Percentiles rank a stretch among this genome's conserved stretches.
Evolutionary conservation across 2,797 vertebrate species (phyloP).

Genomic region (Poeciliopsis presidionis): DNA sequence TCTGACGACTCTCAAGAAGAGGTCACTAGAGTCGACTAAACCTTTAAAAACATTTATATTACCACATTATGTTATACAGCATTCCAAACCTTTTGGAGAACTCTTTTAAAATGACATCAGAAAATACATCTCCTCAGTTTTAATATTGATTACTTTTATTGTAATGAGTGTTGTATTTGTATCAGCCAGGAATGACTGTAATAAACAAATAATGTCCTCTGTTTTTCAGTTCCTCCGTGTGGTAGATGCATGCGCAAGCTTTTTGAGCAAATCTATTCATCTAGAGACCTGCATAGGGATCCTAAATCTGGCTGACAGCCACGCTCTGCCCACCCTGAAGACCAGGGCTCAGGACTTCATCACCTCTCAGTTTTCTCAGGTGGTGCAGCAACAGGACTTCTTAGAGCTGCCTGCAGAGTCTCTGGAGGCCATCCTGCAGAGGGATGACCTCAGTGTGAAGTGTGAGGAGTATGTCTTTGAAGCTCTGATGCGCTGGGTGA

Average conservation of each 20-base stretch:
- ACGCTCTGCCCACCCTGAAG: constrained; percentile 84
- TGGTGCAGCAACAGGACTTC: constrained; percentile 88
- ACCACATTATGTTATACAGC: background rate
- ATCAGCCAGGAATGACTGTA: background rate
- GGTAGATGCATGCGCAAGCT: constrained; percentile 90
- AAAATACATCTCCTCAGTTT: background rate
- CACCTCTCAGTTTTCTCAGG: constrained; percentile 88
- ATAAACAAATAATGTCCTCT: constrained; percentile 1
- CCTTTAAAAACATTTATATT: background rate
- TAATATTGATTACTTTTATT: background rate
- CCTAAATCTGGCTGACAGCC: constrained; percentile 88
- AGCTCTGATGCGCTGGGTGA: constrained; percentile 90
- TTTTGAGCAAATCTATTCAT: constrained; percentile 89
- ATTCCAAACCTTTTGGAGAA: background rate
- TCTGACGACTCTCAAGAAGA: too few species aligned
- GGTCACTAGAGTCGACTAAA: too few species aligned
- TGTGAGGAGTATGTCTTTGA: constrained; percentile 92
- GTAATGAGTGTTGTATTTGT: background rate
- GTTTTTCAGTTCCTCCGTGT: constrained; percentile 88
- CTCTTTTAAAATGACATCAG: background rate
- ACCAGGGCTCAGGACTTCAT: constrained; percentile 87
- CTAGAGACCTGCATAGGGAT: constrained; percentile 94
- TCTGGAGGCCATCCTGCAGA: constrained; percentile 84
- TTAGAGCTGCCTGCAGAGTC: constrained; percentile 86
- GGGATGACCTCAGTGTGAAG: constrained; percentile 89